Base-by-base conservation (phyloP, 92 coral and sea anemone genomes). In the Chrysogorgia sp. region DNA sequence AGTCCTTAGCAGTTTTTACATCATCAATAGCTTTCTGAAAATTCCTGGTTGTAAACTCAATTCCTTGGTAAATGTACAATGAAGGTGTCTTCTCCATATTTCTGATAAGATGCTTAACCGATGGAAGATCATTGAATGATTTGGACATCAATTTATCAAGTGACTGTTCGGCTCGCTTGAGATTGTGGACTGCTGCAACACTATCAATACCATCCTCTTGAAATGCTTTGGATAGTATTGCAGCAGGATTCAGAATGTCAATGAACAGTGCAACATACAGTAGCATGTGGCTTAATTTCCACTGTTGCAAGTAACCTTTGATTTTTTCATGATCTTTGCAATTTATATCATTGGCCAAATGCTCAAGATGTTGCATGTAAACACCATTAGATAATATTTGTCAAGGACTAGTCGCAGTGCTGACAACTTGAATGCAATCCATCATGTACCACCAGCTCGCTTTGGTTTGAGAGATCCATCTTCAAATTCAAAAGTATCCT, bases 301-400 rank as follows among this genome's bases (percentile, higher is more conserved):
- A 83, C 58, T 80, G 76, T 29, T 63, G 67, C 0, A 90, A 58
- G 81, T 87, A 86, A 23, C 88, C 90, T 68, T 83, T 70, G 57
- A 89, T 71, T 75, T 86, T 89, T 34, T 78, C 78, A 60, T 86
- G 72, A 76, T 89, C 92, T 32, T n/a, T n/a, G n/a, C n/a, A n/a
- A n/a, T n/a, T n/a, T n/a, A n/a, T n/a, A n/a, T n/a, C n/a, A n/a
- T n/a, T n/a, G n/a, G n/a, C n/a, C n/a, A n/a, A n/a, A n/a, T n/a
- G n/a, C n/a, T n/a, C n/a, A n/a, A n/a, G n/a, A n/a, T n/a, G n/a
- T n/a, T n/a, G n/a, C n/a, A n/a, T n/a, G n/a, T n/a, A n/a, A n/a
- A n/a, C n/a, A n/a, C 80, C 81, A 47, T 83, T 71, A 40, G 82
- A 71, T 63, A 32, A n/a, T n/a, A n/a, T n/a, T n/a, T n/a, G n/a